Evolutionary conservation across 1,140 invertebrate genomes (phyloP).

Genomic region (Cydia splendana): DNA sequence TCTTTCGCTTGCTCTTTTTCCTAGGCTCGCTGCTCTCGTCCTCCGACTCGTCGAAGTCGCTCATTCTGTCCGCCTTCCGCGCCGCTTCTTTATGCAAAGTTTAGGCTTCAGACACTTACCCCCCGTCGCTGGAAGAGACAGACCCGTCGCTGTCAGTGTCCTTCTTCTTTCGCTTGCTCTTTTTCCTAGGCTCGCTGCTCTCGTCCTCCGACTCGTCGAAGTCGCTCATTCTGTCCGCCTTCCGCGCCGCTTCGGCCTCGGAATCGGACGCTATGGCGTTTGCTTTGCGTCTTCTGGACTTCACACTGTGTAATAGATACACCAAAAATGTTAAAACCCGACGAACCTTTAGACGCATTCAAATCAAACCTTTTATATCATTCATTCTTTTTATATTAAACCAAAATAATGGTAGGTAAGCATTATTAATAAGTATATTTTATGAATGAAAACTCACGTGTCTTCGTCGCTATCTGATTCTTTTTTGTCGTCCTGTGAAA

Average conservation of each 20-base stretch:
- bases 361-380: neutral
- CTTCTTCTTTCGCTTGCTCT: conserved; percentile 56
- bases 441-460: conserved; percentile 50
- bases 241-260: conserved; percentile 57
- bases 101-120: conserved; percentile 37
- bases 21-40: no score
- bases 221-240: conserved; percentile 57
- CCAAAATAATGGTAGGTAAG: no score
- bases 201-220: conserved; percentile 69
- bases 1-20: conserved; percentile 67
- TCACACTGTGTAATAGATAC: conserved; percentile 45
- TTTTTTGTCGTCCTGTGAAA: conserved; percentile 47
- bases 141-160: conserved; percentile 61
- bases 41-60: no score
- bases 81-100: no score
- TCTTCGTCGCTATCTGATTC: conserved; percentile 50
- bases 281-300: conserved; percentile 60
- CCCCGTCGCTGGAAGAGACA: conserved; percentile 45
- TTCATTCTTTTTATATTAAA: no score
- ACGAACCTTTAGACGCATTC: neutral
- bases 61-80: no score
- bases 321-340: no score
- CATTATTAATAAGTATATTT: neutral
- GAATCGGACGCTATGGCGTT: conserved; percentile 68
- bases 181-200: conserved; percentile 51